Evolutionary conservation across 2,888 invertebrate genomes (phyloP), one percentile per base, ranked within the genome.

Genomic region (Micoletzkya japonica): DNA sequence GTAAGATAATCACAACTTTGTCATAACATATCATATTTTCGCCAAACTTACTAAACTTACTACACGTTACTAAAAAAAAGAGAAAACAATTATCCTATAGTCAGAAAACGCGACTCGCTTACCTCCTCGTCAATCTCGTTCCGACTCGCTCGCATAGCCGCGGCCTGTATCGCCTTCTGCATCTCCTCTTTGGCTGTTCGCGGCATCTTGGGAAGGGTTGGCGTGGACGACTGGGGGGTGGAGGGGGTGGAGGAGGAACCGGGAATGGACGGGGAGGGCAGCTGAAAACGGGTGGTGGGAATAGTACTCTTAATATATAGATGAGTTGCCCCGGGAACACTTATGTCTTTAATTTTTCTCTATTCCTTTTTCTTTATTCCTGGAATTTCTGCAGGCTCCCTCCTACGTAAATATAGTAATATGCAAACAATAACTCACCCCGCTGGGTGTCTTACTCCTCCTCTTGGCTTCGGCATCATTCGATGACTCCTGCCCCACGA

Each of bases 141-240:
- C 50, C 72, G 30, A 39, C 63, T 2, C 4, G 68, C 70, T 50
- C 74, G 70, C 1, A 74, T 74, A 69, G 70, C 50, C 26, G 75
- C 77, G 69, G 73, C 68, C 58, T 73, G 74, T 69, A 77, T 75
- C 28, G 77, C 79, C 68, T 67, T 70, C 56, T 72, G 68, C 79
- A 79, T 77, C 58, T 79, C 79, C 36, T 79, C 79, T 56, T 79
- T 79, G 3, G 79, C 79, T 52, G 75, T 76, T 44, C 73, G 76
- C 20, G 74, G 71, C 61, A 76, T 76, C 20, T 76, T 72, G 32
- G 70, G 73, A 4, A 66, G 64, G 7, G 64, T 36, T 34, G 64
- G 64, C n/a, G n/a, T n/a, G n/a, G n/a, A n/a, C n/a, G n/a, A n/a
- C n/a, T n/a, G n/a, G n/a, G n/a, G n/a, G n/a, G n/a, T n/a, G n/a